Evolutionary conservation across 1,140 invertebrate species (phyloP), one percentile per base, ranked within the genome.

Genomic region (Tribolium castaneum): DNA sequence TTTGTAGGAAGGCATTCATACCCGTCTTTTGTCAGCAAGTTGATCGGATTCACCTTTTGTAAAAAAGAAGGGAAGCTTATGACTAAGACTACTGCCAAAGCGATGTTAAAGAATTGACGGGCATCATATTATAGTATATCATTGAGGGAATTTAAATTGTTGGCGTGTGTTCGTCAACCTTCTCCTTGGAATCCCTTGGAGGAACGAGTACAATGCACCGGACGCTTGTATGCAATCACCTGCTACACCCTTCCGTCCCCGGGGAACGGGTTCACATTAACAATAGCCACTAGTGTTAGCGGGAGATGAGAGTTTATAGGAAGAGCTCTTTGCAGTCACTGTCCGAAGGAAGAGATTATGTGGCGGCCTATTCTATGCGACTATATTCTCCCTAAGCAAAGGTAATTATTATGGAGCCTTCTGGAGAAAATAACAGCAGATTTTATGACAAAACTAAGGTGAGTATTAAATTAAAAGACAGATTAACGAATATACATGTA

Each of bases 171-270:
- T 30, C 25, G 25, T 30, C 25, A 30, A 30, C 25, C 25, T 30
- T 25, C 59, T 34, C 12, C 25, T 35, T 66, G 25, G 59, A 66
- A 30, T 35, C 30, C 59, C 19, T 30, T 66, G 9, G 59, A 66
- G 30, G 30, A 66, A 66, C 25, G 59, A 34, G 13, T 35, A 66
- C 59, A 66, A 66, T 66, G 59, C 59, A 35, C 59, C 59, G 59
- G 59, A 66, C 59, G 59, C 59, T 66, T 66, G 59, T 66, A 66
- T 66, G 59, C 59, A 66, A 66, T 66, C 59, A 66, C 59, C 59
- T 66, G 59, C 25, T 66, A 66, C 59, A 66, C 25, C 30, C 59
- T 66, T 66, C 30, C 59, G 59, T 66, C 59, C 14, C 59, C 2
- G 35, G 30, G 59, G 59, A 66, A 6, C 10, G 7, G 25, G 30